A percentile compares a stretch with the other conserved stretches of the same genome.
These are phyloP conservation scores for Elephas maximus DNA, from an alignment of 2,113 vertebrate species.

Conservation along the genomic window DNA sequence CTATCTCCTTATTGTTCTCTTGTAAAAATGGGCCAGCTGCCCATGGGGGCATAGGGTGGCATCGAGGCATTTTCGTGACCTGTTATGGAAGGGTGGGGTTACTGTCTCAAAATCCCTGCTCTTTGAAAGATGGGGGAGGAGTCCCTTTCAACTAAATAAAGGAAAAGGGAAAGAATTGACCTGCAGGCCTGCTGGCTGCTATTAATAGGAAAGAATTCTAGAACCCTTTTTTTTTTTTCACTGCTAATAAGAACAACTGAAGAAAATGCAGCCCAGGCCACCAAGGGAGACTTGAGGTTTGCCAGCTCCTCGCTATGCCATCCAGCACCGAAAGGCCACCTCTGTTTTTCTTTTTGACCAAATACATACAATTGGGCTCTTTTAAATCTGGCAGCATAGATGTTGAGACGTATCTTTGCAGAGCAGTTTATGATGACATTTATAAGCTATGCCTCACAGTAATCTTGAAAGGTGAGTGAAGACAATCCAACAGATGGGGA, in stretches of 20 bases:
- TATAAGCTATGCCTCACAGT: conserved; percentile 74
- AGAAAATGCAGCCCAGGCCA: background rate
- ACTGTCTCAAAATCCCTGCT: conserved; percentile 62
- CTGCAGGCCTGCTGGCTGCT: background rate
- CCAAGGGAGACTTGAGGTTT: background rate
- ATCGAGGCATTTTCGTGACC: conserved; percentile 64
- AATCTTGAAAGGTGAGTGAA: conserved; percentile 70
- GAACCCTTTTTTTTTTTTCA: background rate
- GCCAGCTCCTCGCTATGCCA: background rate
- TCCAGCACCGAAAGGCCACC: background rate
- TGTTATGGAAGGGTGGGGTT: conserved; percentile 67
- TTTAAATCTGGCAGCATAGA: conserved; percentile 57
- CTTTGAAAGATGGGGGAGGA: conserved; percentile 46
- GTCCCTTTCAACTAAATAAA: background rate
- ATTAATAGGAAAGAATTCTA: background rate
- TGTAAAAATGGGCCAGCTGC: conserved; percentile 68
- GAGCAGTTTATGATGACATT: conserved; percentile 79
- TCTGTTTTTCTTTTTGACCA: background rate
- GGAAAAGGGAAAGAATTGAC: background rate
- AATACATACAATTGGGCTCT: conserved; percentile 1
- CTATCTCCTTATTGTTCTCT: conserved; percentile 82
- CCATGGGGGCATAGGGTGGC: conserved; percentile 6
- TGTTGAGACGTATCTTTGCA: conserved; percentile 48
- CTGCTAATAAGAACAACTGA: background rate
- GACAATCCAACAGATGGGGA: conserved; percentile 50